phyloP scores from a whole-genome alignment of 2,797 vertebrate species.

The Alca torda region DNA sequence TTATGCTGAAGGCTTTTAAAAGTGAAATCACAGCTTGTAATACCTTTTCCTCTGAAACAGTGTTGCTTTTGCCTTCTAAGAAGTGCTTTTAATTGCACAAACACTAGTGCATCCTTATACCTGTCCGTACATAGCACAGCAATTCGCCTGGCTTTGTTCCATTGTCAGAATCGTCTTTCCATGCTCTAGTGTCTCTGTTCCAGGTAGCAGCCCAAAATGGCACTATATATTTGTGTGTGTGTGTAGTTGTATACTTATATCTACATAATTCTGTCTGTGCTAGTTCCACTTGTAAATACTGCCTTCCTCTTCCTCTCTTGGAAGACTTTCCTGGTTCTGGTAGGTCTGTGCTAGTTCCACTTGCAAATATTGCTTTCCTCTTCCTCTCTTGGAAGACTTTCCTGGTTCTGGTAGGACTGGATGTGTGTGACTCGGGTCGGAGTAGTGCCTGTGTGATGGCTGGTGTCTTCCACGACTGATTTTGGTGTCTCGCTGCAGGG shows the following conservation, averaged over 20 bases:
- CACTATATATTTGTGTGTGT: background rate
- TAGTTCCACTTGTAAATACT: background rate
- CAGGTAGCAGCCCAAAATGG: background rate
- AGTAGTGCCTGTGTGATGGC: background rate
- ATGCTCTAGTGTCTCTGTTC: background rate
- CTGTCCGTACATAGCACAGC: background rate
- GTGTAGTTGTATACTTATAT: background rate
- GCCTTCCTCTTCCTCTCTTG: background rate
- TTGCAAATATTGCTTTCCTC: background rate
- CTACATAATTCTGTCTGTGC: background rate
- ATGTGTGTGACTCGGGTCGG: background rate
- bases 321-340: background rate
- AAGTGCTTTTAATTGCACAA: background rate
- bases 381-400: background rate
- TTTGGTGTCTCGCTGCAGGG: slow-evolving; percentile 76
- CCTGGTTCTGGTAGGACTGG: background rate
- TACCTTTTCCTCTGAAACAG: background rate
- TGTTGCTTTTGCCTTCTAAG: background rate
- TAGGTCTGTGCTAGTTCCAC: background rate
- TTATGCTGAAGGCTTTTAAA: background rate
- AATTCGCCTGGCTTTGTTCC: background rate
- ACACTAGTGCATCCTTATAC: background rate
- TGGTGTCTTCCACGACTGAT: background rate
- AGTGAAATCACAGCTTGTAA: slow-evolving; percentile 17
- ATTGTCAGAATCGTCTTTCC: background rate